Percentiles rank a stretch among this genome's conserved stretches.
phyloP scores from a whole-genome alignment of 2,797 vertebrate species.

The Cossypha caffra region DNA sequence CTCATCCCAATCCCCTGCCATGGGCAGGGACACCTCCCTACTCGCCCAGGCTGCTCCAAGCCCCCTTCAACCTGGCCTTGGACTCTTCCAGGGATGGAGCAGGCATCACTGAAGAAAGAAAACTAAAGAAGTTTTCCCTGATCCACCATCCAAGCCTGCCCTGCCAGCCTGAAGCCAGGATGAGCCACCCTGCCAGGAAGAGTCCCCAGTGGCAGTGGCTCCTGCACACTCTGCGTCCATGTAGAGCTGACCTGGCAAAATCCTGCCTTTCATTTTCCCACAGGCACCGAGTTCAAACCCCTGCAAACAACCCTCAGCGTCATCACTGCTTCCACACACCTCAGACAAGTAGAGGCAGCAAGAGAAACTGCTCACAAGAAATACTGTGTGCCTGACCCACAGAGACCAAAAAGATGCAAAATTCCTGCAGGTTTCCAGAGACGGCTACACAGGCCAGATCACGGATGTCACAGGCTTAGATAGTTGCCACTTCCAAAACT shows the following conservation, averaged over 20 bases:
- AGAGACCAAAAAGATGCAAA: not conserved
- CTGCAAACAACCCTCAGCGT: fast-evolving
- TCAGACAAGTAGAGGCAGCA: not conserved
- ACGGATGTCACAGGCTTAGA: not conserved
- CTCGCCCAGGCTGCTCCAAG: fast-evolving
- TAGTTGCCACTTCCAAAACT: fast-evolving
- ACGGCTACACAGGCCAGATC: not conserved
- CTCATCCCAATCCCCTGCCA: not conserved
- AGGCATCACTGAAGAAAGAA: not conserved
- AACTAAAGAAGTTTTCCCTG: not conserved
- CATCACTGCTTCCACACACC: not conserved
- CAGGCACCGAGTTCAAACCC: fast-evolving
- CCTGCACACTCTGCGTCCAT: fast-evolving
- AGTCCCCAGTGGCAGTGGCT: not conserved
- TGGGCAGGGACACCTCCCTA: not conserved
- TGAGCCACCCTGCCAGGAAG: not conserved
- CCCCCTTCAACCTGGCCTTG: fast-evolving
- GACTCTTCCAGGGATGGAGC: not conserved
- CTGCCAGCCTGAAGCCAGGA: not conserved
- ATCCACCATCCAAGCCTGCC: not conserved
- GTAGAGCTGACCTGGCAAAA: not conserved
- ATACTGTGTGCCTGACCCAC: not conserved
- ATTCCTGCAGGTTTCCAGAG: not conserved
- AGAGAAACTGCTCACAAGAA: not conserved
- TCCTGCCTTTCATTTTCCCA: not conserved